Base-by-base conservation (phyloP, 2,888 invertebrate genomes). In the Oscheius onirici region DNA sequence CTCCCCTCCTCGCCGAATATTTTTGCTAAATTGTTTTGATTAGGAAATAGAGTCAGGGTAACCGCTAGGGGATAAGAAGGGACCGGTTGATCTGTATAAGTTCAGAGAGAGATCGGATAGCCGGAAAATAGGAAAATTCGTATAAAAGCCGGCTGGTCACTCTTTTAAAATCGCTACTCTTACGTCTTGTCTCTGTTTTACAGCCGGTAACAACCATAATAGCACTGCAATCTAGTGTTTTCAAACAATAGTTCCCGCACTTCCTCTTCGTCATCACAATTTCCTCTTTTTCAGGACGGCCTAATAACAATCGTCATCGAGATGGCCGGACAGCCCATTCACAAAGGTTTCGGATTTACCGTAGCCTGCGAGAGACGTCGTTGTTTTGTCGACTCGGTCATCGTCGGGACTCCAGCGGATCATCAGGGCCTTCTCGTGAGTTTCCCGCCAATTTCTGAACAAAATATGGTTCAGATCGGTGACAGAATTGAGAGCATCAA, bases 271-370 rank as follows among this genome's bases (percentile, higher is more conserved):
- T 34, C 34, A 10, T 6, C 13, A 15, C 34, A 55, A 13, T 11
- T 34, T 8, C 3, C 34, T 34, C 34, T 34, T 34, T 26, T 65
- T 28, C 43, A 67, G 57, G 76, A 74, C 34, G 77, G 77, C 3
- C 63, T 75, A 43, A 74, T 78, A 55, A 71, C 73, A 40, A 60
- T 78, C 61, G 71, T 75, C 17, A 61, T 78, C n/a, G 70, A 75
- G 13, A 78, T 78, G 76, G 78, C 76, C 13, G 73, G 76, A 1
- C 75, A 77, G 49, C 78, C 78, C 13, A 76, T 78, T 17, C 80
- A 80, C 60, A 80, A 80, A 44, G 89, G 89, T 6, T 89, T 89
- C 81, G 89, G 89, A 3, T 88, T 89, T 74, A 83, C 83, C 1
- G 79, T 88, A 24, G 72, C 75, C 0, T 88, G 88, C 22, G 88